These are phyloP conservation scores for Panulirus ornatus DNA, from an alignment of 1,140 invertebrate genomes.

Conservation along the genomic window DNA sequence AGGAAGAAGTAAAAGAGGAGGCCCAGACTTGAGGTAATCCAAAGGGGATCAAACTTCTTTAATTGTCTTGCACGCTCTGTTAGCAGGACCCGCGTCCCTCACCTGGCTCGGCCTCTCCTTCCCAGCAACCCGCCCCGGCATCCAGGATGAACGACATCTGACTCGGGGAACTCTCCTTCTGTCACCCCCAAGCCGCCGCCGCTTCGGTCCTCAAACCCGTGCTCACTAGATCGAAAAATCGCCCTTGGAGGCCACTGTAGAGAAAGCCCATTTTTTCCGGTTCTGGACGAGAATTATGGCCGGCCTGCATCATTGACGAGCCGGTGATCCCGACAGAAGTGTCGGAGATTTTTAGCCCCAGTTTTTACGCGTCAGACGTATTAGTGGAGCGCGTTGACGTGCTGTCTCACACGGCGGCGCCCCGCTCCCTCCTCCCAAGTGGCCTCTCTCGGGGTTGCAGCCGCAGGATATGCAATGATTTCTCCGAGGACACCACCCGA, in stretches of 20 bases:
- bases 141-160: neutral
- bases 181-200: neutral
- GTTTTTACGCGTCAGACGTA: slow-evolving; percentile 51
- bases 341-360: slow-evolving; percentile 18
- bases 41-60: slow-evolving; percentile 27
- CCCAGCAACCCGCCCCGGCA: neutral
- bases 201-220: neutral
- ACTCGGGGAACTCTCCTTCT: neutral
- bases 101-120: slow-evolving; percentile 21
- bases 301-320: slow-evolving; percentile 53
- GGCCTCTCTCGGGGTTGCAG: slow-evolving; percentile 5
- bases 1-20: neutral
- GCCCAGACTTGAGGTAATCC: slow-evolving; percentile 22
- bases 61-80: slow-evolving; percentile 33
- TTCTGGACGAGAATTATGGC: neutral
- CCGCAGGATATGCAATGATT: slow-evolving; percentile 18
- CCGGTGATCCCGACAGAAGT: slow-evolving; percentile 35
- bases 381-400: slow-evolving; percentile 58
- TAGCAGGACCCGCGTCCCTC: neutral
- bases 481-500: slow-evolving; percentile 2
- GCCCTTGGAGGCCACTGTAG: neutral
- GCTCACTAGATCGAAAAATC: slow-evolving; percentile 4
- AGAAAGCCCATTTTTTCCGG: slow-evolving; percentile 1
- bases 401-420: slow-evolving; percentile 32
- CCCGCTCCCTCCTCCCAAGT: neutral